These are phyloP conservation scores for Cydia fagiglandana DNA, from an alignment of 1,140 invertebrate species.

Conservation along the genomic window DNA sequence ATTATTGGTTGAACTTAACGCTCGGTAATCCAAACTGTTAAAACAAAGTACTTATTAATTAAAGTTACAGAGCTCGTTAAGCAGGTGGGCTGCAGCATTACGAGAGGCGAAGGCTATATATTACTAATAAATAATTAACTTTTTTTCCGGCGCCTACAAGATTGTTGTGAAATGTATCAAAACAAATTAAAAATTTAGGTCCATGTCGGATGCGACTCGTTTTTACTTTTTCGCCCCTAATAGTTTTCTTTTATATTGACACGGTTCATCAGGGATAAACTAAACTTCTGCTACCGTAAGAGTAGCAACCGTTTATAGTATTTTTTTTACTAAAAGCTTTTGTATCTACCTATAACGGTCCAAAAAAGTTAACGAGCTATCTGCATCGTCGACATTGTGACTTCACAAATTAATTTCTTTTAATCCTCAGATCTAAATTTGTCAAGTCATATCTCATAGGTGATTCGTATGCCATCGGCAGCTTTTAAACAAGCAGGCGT, in stretches of 20 bases:
- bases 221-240: constrained; percentile 61
- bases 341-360: constrained; percentile 34
- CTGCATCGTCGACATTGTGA: constrained; percentile 59
- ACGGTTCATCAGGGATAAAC: constrained; percentile 66
- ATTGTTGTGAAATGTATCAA: constrained; percentile 41
- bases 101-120: constrained; percentile 8
- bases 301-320: constrained; percentile 44
- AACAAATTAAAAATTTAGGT: constrained; percentile 48
- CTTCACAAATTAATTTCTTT: constrained; percentile 74
- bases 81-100: constrained; percentile 22
- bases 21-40: constrained; percentile 15
- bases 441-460: constrained; percentile 69
- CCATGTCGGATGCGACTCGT: constrained; percentile 48
- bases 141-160: constrained; percentile 51
- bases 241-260: constrained; percentile 71
- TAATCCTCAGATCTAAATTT: constrained; percentile 62
- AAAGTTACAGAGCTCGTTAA: constrained; percentile 29
- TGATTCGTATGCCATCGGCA: constrained; percentile 57
- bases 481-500: constrained; percentile 56
- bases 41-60: constrained; percentile 26
- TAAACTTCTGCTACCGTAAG: constrained; percentile 68
- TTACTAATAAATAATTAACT: constrained; percentile 33
- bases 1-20: not conserved
- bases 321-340: constrained; percentile 52
- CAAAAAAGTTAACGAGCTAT: constrained; percentile 63